Evolutionary conservation across 64 coral and sea anemone genomes (phyloP).

Genomic region (Hydrozoanthus tunicans): DNA sequence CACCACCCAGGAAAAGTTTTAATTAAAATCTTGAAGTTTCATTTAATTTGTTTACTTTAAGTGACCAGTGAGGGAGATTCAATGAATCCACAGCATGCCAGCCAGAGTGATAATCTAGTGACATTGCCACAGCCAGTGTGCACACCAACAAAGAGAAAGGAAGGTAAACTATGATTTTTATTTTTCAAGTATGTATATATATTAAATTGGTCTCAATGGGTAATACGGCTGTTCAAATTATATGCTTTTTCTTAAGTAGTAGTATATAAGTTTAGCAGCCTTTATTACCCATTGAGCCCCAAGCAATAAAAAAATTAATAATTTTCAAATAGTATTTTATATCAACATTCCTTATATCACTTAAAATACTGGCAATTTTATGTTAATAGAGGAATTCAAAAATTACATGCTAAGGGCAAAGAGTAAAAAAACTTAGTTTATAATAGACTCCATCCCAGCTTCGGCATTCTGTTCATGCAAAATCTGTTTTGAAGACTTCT

Average conservation of each 20-base stretch:
- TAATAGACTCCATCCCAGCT: too few species aligned
- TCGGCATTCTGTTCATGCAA: too few species aligned
- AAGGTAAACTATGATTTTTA: not conserved
- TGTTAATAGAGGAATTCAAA: too few species aligned
- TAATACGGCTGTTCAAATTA: too few species aligned
- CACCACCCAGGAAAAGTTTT: too few species aligned
- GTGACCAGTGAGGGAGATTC: not conserved
- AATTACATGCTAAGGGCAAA: too few species aligned
- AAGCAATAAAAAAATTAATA: not conserved
- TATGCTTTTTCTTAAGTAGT: too few species aligned
- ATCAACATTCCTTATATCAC: not conserved
- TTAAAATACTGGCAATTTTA: too few species aligned
- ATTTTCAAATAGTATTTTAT: not conserved
- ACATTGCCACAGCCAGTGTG: not conserved
- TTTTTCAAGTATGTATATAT: not conserved
- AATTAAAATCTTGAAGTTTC: too few species aligned
- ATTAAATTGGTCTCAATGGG: too few species aligned
- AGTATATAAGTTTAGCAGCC: not conserved
- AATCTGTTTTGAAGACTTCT: not conserved
- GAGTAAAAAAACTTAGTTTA: too few species aligned
- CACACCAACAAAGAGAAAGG: conserved; percentile 8
- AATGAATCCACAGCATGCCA: not conserved
- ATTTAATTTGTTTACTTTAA: too few species aligned
- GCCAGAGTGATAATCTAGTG: not conserved
- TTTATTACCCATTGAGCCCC: not conserved